Evolutionary conservation across 2,888 invertebrate species (phyloP).

Genomic region (Sipunculus nudus): DNA sequence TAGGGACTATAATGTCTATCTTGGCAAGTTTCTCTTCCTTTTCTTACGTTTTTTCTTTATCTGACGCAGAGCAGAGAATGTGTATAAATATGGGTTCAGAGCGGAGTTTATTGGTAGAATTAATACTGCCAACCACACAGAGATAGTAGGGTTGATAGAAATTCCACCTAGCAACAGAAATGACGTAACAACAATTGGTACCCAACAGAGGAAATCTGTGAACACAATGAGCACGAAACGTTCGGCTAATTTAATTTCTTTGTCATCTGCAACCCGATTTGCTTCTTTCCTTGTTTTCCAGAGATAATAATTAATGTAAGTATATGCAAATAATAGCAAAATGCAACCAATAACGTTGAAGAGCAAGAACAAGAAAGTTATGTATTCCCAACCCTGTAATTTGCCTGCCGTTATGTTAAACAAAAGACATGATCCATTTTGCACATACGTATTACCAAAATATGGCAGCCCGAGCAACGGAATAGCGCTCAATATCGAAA

Average conservation of each 20-base stretch:
- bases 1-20: too few relatives aligned
- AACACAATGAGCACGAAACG: slow-evolving; percentile 10
- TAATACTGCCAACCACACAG: slow-evolving; percentile 70
- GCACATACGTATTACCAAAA: slow-evolving; percentile 2
- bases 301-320: background rate
- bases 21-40: too few relatives aligned
- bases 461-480: slow-evolving; percentile 18
- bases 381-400: slow-evolving; percentile 6
- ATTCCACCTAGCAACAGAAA: background rate
- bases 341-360: background rate
- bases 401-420: slow-evolving; percentile 13
- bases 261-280: background rate
- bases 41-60: too few relatives aligned
- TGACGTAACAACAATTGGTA: slow-evolving; percentile 1
- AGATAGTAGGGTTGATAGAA: slow-evolving; percentile 18
- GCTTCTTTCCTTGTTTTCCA: background rate
- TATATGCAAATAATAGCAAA: background rate
- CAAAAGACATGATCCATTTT: background rate
- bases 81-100: slow-evolving; percentile 69
- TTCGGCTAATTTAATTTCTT: slow-evolving; percentile 12
- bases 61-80: slow-evolving; percentile 60
- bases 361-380: slow-evolving; percentile 1
- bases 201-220: slow-evolving; percentile 15
- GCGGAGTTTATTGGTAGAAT: slow-evolving; percentile 69
- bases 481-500: slow-evolving; percentile 2